A percentile compares a stretch with the other conserved stretches of the same genome.
Evolutionary conservation across 1,140 invertebrate species (phyloP).

Genomic region (Trichogramma pretiosum): DNA sequence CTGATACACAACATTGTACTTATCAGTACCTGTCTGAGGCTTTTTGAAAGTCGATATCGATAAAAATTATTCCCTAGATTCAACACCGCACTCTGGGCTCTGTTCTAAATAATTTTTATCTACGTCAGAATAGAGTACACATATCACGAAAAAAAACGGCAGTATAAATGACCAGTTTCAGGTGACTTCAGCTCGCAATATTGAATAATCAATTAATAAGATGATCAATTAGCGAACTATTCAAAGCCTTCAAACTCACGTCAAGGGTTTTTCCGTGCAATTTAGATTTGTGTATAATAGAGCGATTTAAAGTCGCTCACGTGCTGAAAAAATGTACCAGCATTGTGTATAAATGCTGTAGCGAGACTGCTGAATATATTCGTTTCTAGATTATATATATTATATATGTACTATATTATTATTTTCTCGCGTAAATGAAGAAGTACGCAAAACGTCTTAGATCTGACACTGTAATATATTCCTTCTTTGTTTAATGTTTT

Average conservation of each 20-base stretch:
- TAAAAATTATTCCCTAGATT: constrained; percentile 13
- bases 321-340: constrained; percentile 6
- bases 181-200: constrained; percentile 6
- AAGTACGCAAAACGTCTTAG: constrained; percentile 18
- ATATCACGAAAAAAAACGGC: constrained; percentile 17
- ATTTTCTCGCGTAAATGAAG: constrained; percentile 10
- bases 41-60: constrained; percentile 12
- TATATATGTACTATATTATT: too few relatives aligned
- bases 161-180: constrained; percentile 11
- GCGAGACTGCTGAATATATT: constrained; percentile 14
- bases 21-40: constrained; percentile 18
- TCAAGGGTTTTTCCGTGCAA: constrained; percentile 18
- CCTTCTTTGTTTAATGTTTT: constrained; percentile 12
- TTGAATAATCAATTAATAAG: too few relatives aligned
- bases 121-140: constrained; percentile 15
- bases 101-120: constrained; percentile 2
- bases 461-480: constrained; percentile 20
- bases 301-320: constrained; percentile 12
- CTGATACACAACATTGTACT: constrained; percentile 19
- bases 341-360: constrained; percentile 7
- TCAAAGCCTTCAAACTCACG: constrained; percentile 13
- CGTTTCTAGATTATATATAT: constrained; percentile 12
- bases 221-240: constrained; percentile 11
- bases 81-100: constrained; percentile 11
- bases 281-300: constrained; percentile 19